Percentiles rank a stretch among this genome's conserved stretches.
phyloP scores from a whole-genome alignment of 2,888 invertebrate species.

The Drosophila austrosaltans region DNA sequence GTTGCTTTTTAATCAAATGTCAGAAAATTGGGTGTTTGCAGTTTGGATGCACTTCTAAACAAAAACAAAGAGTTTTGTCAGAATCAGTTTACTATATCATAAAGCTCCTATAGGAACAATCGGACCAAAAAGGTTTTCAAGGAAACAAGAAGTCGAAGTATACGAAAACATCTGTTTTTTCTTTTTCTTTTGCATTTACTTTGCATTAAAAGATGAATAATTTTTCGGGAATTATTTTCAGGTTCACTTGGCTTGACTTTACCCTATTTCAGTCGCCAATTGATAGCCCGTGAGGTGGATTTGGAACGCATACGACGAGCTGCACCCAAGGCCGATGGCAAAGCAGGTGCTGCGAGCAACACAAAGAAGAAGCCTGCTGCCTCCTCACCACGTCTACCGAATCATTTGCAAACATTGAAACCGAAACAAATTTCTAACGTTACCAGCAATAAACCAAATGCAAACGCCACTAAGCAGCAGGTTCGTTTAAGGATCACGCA shows the following conservation, averaged over 20 bases:
- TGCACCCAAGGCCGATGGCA: slow-evolving; percentile 71
- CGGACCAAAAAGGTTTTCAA: no score
- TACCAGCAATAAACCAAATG: slow-evolving; percentile 79
- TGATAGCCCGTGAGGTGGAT: slow-evolving; percentile 92
- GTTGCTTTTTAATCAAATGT: no score
- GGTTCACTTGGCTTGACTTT: slow-evolving; percentile 83
- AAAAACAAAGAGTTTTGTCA: no score
- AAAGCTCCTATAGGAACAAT: no score
- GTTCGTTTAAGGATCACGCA: slow-evolving; percentile 45
- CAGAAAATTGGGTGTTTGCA: no score
- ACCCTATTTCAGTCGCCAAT: slow-evolving; percentile 89
- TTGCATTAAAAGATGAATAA: slow-evolving; percentile 10
- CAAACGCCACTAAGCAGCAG: slow-evolving; percentile 70
- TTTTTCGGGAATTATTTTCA: slow-evolving; percentile 25
- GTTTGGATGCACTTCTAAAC: no score
- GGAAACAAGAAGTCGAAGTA: no score
- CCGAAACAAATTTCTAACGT: slow-evolving; percentile 84
- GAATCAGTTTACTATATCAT: no score
- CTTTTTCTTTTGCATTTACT: neutral
- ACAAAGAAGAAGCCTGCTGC: slow-evolving; percentile 49
- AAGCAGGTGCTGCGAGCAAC: neutral
- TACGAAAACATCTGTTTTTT: no score
- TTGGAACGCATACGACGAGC: slow-evolving; percentile 89
- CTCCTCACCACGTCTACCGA: slow-evolving; percentile 84
- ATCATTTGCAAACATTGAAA: slow-evolving; percentile 88